These are phyloP conservation scores for Cryptoblepharus egeriae DNA, from an alignment of 2,797 vertebrate species.

Conservation along the genomic window DNA sequence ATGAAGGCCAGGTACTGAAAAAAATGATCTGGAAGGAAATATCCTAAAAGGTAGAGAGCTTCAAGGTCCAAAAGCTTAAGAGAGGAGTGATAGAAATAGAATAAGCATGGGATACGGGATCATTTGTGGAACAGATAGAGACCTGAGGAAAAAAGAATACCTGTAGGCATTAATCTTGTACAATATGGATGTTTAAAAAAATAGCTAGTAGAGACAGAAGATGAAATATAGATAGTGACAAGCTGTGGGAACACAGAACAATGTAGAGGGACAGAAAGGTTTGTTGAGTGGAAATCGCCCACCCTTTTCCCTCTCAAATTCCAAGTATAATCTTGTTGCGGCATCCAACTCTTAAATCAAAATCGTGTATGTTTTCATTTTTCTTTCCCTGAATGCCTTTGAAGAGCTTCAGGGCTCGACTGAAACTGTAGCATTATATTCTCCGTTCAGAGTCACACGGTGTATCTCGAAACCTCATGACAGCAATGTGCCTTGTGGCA, in stretches of 20 bases:
- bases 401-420: neutral
- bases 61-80: too few species aligned
- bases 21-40: too few species aligned
- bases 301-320: neutral
- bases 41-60: too few species aligned
- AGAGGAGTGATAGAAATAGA: too few species aligned
- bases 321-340: neutral
- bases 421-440: neutral
- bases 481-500: neutral
- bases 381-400: neutral
- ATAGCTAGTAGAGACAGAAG: neutral
- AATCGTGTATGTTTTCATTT: neutral
- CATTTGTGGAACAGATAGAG: too few species aligned
- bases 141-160: neutral
- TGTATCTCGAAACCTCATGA: neutral
- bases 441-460: neutral
- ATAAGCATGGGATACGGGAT: too few species aligned
- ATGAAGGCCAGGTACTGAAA: too few species aligned
- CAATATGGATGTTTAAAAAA: neutral
- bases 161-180: neutral
- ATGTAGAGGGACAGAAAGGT: too few species aligned
- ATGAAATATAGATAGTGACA: neutral
- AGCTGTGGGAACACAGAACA: neutral
- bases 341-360: neutral
- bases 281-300: neutral